Percentiles rank a stretch among this genome's conserved stretches.
Evolutionary conservation across 1,140 invertebrate species (phyloP).

Genomic region (Nylanderia fulva): DNA sequence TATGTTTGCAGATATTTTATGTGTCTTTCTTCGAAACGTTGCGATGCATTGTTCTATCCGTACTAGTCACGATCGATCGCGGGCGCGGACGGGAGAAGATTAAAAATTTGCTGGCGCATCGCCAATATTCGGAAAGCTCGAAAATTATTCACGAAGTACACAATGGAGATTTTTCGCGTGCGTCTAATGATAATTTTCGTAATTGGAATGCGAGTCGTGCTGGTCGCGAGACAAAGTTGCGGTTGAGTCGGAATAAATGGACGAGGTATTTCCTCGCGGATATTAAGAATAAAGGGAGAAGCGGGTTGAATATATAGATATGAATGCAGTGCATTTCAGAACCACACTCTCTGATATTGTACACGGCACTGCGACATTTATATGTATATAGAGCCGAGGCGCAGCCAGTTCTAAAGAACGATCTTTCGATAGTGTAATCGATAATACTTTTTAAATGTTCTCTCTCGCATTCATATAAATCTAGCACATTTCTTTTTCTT

Average conservation of each 20-base stretch:
- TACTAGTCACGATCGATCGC: constrained; percentile 31
- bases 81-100: background rate
- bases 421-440: constrained; percentile 1
- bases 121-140: constrained; percentile 18
- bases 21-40: background rate
- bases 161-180: background rate
- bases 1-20: background rate
- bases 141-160: constrained; percentile 33
- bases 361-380: background rate
- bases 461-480: background rate
- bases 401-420: constrained; percentile 11
- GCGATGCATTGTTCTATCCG: constrained; percentile 21
- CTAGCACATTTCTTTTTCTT: background rate
- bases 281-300: constrained; percentile 11
- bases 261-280: background rate
- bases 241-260: background rate
- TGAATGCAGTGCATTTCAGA: constrained; percentile 30
- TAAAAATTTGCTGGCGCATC: constrained; percentile 50
- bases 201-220: constrained; percentile 32
- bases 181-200: constrained; percentile 29
- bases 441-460: background rate
- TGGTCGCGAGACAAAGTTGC: background rate
- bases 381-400: background rate
- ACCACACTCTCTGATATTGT: constrained; percentile 24
- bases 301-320: constrained; percentile 21